Evolutionary conservation across 2,797 vertebrate genomes (phyloP), one percentile per base, ranked within the genome.

Genomic region (Phyllotis vaccarum): DNA sequence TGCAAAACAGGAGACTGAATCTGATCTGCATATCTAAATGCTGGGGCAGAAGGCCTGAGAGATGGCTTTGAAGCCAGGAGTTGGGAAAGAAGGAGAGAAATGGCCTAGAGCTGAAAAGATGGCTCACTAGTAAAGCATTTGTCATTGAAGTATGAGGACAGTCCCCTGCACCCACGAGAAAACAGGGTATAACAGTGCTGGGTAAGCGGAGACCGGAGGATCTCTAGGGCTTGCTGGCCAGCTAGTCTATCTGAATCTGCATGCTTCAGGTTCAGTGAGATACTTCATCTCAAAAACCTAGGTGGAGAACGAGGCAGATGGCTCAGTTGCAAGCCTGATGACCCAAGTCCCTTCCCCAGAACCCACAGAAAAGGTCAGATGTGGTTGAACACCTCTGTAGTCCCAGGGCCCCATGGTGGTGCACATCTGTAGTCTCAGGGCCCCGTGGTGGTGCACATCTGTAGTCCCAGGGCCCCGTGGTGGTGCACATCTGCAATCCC

Each of bases 21-120:
- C 64, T 86, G 96, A 98, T 97, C 97, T 98, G 98, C 98, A 96
- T 96, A 96, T 97, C 97, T 98, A 97, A 97, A 97, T 93, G 96
- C 95, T 96, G 95, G 98, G 97, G 95, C 72, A 94, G 96, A 94
- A 97, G 96, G 97, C 97, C 97, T 58, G 93, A 79, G 86, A 91
- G 76, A 94, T 96, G 68, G 37, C 86, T 43, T 64, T 62, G 70
- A 58, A 97, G 94, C 96, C 95, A 9, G 40, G 78, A 60, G 52
- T 46, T 13, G 22, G 0, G 9, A 19, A 21, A 40, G 5, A 2
- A 9, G 40, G 27, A 22, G 29, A 14, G 22, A 40, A 40, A 37
- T 1, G 3, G 80, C 54, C 6, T 5, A 0, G 0, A 0, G 34
- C 17, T 24, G 27, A 66, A 8, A 37, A 13, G 7, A 8, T 13